These are phyloP conservation scores for Solenopsis fugax DNA, from an alignment of 1,140 invertebrate species.

Conservation along the genomic window DNA sequence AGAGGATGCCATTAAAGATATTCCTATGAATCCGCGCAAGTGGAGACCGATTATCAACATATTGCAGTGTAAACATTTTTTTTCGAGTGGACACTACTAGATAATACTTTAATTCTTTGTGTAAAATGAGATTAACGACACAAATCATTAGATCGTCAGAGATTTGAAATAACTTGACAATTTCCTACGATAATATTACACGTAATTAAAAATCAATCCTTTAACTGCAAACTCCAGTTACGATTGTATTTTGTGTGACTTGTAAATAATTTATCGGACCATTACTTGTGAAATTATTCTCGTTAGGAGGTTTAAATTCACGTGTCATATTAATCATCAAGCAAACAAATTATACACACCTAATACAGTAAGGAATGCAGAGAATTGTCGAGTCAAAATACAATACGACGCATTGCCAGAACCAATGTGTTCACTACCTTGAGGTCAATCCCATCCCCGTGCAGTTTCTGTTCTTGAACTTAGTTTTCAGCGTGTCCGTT, in stretches of 20 bases:
- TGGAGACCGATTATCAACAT: conserved; percentile 21
- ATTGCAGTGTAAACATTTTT: conserved; percentile 2
- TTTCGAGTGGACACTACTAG: too few species aligned
- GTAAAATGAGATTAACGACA: background rate
- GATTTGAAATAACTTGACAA: background rate
- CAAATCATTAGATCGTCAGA: background rate
- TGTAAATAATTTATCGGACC: background rate
- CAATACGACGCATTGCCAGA: conserved; percentile 16
- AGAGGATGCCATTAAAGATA: conserved; percentile 32
- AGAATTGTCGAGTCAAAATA: conserved; percentile 18
- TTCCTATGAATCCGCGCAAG: conserved; percentile 20
- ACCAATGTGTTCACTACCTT: conserved; percentile 43
- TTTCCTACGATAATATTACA: background rate
- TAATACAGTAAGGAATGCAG: background rate
- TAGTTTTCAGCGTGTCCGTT: conserved; percentile 69
- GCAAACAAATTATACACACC: background rate
- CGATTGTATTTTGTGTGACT: background rate
- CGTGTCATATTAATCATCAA: background rate
- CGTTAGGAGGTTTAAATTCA: background rate
- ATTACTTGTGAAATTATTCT: background rate
- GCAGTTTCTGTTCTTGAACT: conserved; percentile 69
- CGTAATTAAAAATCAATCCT: background rate
- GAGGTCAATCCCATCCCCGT: conserved; percentile 33
- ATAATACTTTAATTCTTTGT: background rate
- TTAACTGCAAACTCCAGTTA: background rate